Evolutionary conservation across 2,113 vertebrate species (phyloP).

Genomic region (Arenaria interpres): DNA sequence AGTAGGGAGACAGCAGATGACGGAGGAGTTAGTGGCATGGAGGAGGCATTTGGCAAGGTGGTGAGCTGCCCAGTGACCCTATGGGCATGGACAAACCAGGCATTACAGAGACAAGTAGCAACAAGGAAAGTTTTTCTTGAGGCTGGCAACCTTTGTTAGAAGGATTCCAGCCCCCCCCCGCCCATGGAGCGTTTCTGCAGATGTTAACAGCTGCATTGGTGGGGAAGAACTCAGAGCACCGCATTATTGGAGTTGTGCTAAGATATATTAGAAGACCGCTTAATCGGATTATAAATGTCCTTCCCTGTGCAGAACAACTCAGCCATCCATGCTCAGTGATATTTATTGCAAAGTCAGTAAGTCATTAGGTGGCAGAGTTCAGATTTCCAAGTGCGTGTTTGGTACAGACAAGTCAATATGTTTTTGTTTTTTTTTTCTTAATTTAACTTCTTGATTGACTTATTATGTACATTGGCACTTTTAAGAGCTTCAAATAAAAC

Average conservation of each 20-base stretch:
- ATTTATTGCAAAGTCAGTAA: constrained; percentile 55
- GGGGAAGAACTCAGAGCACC: background rate
- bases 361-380: constrained; percentile 25
- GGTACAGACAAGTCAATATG: constrained; percentile 38
- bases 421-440: constrained; percentile 71
- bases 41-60: no score
- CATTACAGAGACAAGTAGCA: background rate
- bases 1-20: background rate
- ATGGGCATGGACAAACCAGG: accelerated
- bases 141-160: background rate
- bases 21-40: background rate
- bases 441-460: constrained; percentile 82
- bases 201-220: background rate
- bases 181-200: background rate
- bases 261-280: background rate
- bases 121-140: background rate
- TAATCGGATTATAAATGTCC: background rate
- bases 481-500: constrained; percentile 79
- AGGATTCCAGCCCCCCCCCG: background rate
- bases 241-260: background rate
- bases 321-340: background rate
- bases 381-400: constrained; percentile 55
- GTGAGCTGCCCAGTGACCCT: background rate
- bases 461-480: constrained; percentile 78
- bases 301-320: background rate